Evolutionary conservation across 2,888 invertebrate genomes (phyloP).

Genomic region (Graphium colonna): DNA sequence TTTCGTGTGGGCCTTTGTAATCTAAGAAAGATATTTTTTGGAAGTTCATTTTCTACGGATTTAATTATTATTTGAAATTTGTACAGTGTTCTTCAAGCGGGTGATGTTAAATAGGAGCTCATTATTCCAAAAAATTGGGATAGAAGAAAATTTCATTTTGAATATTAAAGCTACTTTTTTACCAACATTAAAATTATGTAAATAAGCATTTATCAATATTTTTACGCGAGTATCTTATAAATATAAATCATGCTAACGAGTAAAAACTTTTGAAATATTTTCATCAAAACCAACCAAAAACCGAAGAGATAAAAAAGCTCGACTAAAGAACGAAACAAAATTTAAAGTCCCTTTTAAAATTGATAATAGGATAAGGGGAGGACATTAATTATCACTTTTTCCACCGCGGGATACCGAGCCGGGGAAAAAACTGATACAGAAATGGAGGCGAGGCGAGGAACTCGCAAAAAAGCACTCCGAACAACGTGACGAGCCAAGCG

Average conservation of each 20-base stretch:
- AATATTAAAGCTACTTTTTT: no score
- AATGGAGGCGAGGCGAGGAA: constrained; percentile 42
- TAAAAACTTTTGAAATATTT: neutral
- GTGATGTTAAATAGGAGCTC: no score
- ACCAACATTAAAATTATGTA: no score
- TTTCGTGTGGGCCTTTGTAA: no score
- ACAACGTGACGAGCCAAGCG: constrained; percentile 54
- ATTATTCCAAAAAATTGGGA: no score
- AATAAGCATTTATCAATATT: no score
- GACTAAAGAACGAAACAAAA: neutral
- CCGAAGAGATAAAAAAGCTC: neutral
- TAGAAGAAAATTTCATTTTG: no score
- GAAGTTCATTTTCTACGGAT: no score
- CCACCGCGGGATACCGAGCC: constrained; percentile 23
- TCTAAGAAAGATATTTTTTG: no score
- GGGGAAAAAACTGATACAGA: constrained; percentile 44
- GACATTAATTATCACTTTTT: constrained; percentile 21
- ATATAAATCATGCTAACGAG: neutral
- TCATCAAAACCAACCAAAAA: neutral
- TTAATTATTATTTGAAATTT: no score
- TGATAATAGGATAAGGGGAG: constrained; percentile 21
- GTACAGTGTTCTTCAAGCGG: no score
- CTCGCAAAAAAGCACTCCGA: constrained; percentile 49
- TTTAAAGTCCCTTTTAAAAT: constrained; percentile 9
- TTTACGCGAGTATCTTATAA: no score